Conservation (phyloP, 2,113 vertebrate species). For the Rattus rattus region DNA sequence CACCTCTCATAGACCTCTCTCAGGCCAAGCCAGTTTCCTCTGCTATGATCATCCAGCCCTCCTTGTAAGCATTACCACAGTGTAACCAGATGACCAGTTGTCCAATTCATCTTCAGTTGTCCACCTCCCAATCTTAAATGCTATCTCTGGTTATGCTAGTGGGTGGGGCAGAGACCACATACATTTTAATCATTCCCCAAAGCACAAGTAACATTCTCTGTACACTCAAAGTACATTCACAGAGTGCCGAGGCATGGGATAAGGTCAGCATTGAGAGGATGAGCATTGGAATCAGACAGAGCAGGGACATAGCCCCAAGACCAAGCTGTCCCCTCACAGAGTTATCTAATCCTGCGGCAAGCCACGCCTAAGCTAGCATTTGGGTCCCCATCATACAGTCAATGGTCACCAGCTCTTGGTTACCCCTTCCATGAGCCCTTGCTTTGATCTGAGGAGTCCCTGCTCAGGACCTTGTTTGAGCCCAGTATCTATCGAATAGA, state of each 20-base stretch:
- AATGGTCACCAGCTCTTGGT: not conserved
- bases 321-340: not conserved
- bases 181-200: not conserved
- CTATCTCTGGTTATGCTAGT: not conserved
- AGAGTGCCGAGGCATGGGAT: not conserved
- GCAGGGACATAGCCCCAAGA: not conserved
- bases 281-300: not conserved
- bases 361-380: not conserved
- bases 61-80: not conserved
- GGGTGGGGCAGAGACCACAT: not conserved
- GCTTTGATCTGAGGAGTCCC: not conserved
- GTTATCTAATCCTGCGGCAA: not conserved
- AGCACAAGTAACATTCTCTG: not conserved
- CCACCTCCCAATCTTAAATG: not conserved
- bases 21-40: not conserved
- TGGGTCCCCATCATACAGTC: rapidly evolving
- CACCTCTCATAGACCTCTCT: not conserved
- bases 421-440: not conserved
- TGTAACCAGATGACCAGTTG: rapidly evolving
- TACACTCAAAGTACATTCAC: rapidly evolving
- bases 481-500: rapidly evolving
- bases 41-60: not conserved
- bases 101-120: not conserved
- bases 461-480: not conserved
- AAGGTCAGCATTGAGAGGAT: not conserved